Evolutionary conservation across 2,797 vertebrate species (phyloP).

Genomic region (Hyperoplus lanceolatus): DNA sequence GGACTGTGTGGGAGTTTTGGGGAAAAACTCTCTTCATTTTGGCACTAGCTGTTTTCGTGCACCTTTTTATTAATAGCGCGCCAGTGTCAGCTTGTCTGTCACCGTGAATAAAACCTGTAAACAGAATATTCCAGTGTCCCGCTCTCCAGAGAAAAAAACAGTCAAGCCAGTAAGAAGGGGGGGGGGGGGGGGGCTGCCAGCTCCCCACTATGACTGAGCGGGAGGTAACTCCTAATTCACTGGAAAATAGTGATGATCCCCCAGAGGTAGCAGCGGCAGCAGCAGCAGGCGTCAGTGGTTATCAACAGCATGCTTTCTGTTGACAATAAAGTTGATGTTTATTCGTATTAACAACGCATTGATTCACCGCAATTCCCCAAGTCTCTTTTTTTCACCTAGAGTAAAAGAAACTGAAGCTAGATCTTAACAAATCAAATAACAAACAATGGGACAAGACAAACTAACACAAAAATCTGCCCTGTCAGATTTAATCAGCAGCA

Average conservation of each 20-base stretch:
- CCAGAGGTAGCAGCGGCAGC: background rate
- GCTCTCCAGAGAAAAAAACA: conserved; percentile 20
- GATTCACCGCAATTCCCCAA: conserved; percentile 1
- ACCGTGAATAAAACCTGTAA: conserved; percentile 69
- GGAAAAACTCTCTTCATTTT: conserved; percentile 62
- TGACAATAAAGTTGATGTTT: conserved; percentile 25
- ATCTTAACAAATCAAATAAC: conserved; percentile 19
- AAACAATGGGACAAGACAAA: conserved; percentile 2
- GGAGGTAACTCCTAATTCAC: conserved; percentile 30
- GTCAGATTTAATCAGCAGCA: background rate
- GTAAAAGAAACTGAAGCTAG: background rate
- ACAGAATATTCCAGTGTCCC: conserved; percentile 68
- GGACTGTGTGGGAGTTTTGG: conserved; percentile 29
- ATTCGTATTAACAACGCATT: conserved; percentile 1
- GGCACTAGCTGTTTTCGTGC: conserved; percentile 34
- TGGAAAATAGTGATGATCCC: conserved; percentile 52
- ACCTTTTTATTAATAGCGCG: conserved; percentile 51
- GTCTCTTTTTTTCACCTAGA: background rate
- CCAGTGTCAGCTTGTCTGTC: conserved; percentile 45
- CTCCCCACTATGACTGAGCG: conserved; percentile 24
- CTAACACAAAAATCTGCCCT: background rate
- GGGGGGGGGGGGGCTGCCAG: conserved; percentile 18
- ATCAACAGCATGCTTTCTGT: conserved; percentile 41
- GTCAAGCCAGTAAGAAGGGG: conserved; percentile 23
- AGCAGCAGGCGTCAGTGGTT: conserved; percentile 32